Base-by-base conservation (phyloP, 2,888 invertebrate genomes). In the Lasioglossum vierecki region DNA sequence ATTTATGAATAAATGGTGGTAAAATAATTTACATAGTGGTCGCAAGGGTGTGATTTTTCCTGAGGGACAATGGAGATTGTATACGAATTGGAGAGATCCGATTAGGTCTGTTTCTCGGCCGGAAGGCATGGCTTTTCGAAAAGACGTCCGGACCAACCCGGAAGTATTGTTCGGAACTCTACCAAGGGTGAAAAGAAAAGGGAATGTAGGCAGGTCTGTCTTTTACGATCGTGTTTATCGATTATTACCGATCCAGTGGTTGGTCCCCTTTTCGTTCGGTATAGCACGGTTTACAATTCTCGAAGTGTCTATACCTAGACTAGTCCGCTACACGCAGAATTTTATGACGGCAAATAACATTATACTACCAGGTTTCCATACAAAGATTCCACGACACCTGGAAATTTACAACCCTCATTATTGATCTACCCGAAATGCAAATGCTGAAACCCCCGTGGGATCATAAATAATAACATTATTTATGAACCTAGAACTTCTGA, bases 171-270 rank as follows among this genome's bases (percentile, higher is more conserved):
- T 76, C 41, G 71, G 68, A 88, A 66, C 83, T 81, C 66, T 44
- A 3, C 53, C 68, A 63, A 76, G 80, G 57, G 18, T 68, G 53
- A 68, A 68, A 84, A 71, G 80, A 83, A 74, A 75, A n/a, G 53
- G n/a, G 8, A 1, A 53, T 22, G n/a, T n/a, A 9, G 53, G 53
- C 53, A 9, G n/a, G 53, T 53, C 53, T 76, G 76, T 84, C 90
- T 79, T 78, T 83, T 73, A 30, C 79, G 80, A 30, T 90, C 91
- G 92, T 92, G 94, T 94, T 93, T 93, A 94, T 94, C 93, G 94
- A 94, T 94, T 94, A 92, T 93, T 93, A 92, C 90, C 92, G 92
- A 93, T 93, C 92, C 93, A 91, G 90, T 91, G 89, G 91, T 92
- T 91, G 89, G 91, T 92, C 91, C 92, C 93, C 92, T 91, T 92